These are phyloP conservation scores for Numenius arquata DNA, from an alignment of 2,113 vertebrate genomes.

Conservation along the genomic window DNA sequence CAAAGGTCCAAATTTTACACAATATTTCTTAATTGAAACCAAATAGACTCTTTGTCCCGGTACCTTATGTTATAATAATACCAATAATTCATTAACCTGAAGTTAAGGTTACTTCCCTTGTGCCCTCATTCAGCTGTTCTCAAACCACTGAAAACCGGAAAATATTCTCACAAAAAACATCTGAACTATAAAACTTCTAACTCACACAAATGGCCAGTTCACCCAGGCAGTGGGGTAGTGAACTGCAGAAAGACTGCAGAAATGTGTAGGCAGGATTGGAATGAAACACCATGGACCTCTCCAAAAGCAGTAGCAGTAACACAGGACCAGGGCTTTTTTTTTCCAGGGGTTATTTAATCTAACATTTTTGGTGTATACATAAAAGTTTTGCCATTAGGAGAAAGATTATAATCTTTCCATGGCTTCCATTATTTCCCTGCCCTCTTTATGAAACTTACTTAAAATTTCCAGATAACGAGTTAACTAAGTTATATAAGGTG, in stretches of 20 bases:
- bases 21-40: neutral
- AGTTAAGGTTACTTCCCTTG: neutral
- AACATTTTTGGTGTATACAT: neutral
- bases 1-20: neutral
- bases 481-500: neutral
- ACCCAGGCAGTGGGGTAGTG: neutral
- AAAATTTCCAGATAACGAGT: neutral
- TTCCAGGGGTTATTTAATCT: neutral
- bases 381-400: neutral
- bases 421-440: neutral
- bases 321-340: neutral
- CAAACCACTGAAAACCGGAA: neutral
- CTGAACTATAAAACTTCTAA: neutral
- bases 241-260: neutral
- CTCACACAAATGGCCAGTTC: neutral
- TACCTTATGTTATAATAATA: neutral
- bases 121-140: neutral
- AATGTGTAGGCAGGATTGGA: neutral
- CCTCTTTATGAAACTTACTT: neutral
- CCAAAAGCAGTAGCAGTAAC: neutral
- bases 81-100: neutral
- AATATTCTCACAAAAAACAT: neutral
- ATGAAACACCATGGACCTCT: neutral
- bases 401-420: neutral
- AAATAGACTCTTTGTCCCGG: neutral